These are phyloP conservation scores for Stegostoma tigrinum DNA, from an alignment of 2,113 vertebrate species.

Conservation along the genomic window DNA sequence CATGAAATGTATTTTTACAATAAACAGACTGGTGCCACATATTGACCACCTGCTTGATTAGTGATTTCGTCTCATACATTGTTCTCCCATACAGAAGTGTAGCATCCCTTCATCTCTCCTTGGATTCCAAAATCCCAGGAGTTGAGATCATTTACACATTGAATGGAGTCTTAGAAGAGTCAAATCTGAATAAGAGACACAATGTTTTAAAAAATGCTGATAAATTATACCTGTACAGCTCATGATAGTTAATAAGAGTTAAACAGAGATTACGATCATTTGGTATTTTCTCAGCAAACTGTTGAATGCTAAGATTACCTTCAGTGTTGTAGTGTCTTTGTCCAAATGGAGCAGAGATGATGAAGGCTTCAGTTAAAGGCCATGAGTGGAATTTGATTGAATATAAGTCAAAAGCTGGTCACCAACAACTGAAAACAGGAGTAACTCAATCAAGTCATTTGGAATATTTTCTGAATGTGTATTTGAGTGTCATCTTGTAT, in stretches of 20 bases:
- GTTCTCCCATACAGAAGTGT: neutral
- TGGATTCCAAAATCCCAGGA: neutral
- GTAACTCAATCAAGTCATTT: neutral
- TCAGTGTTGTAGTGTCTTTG: neutral
- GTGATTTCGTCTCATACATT: too few species aligned
- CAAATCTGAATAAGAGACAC: neutral
- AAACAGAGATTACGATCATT: neutral
- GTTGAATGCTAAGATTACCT: neutral
- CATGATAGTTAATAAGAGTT: neutral
- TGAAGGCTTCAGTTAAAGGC: too few species aligned
- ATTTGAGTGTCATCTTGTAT: neutral
- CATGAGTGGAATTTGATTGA: neutral
- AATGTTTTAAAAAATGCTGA: neutral
- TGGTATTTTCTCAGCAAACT: neutral
- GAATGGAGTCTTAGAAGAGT: neutral
- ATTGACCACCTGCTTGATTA: neutral
- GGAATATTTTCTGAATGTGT: neutral
- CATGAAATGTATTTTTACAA: neutral
- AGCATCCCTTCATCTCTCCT: neutral
- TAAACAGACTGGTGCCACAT: neutral
- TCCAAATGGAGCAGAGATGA: neutral
- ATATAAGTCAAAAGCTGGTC: neutral
- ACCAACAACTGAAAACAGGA: neutral
- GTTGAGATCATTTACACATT: neutral
- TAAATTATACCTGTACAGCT: too few species aligned